Evolutionary conservation across 2,797 vertebrate species (phyloP).

Genomic region (Hybognathus amarus): DNA sequence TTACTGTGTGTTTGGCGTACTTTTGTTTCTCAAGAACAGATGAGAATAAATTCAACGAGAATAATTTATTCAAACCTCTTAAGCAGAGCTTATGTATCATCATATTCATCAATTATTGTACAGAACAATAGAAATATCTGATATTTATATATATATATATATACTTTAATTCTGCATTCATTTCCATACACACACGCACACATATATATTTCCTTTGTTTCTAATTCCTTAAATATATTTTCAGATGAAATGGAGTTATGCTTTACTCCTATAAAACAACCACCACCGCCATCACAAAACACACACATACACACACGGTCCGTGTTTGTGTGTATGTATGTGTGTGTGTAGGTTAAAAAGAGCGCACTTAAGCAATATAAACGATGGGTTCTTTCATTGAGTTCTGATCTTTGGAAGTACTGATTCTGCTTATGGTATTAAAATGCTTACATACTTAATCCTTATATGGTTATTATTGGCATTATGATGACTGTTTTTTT

Average conservation of each 20-base stretch:
- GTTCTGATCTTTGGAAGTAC: constrained; percentile 82
- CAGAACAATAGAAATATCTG: constrained; percentile 74
- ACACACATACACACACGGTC: constrained; percentile 47
- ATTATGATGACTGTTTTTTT: background rate
- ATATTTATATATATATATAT: constrained; percentile 69
- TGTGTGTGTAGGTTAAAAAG: constrained; percentile 43
- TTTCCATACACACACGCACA: constrained; percentile 39
- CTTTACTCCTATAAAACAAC: constrained; percentile 77
- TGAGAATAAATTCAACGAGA: constrained; percentile 65
- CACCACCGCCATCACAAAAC: constrained; percentile 49
- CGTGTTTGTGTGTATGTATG: constrained; percentile 52
- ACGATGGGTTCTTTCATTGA: constrained; percentile 40
- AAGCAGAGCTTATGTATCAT: constrained; percentile 75
- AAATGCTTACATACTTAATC: constrained; percentile 73
- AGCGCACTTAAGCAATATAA: constrained; percentile 54
- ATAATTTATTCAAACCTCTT: constrained; percentile 83
- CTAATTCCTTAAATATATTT: constrained; percentile 81
- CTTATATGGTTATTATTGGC: constrained; percentile 71
- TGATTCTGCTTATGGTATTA: constrained; percentile 73
- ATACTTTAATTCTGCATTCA: constrained; percentile 70
- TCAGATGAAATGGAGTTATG: constrained; percentile 69
- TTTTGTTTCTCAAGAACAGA: constrained; percentile 62
- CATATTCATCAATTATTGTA: constrained; percentile 76
- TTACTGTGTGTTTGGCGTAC: background rate
- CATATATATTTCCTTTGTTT: constrained; percentile 70